Percentiles rank a stretch among this genome's conserved stretches.
Evolutionary conservation across 2,888 invertebrate species (phyloP).

Genomic region (Philopedon plagiatum): DNA sequence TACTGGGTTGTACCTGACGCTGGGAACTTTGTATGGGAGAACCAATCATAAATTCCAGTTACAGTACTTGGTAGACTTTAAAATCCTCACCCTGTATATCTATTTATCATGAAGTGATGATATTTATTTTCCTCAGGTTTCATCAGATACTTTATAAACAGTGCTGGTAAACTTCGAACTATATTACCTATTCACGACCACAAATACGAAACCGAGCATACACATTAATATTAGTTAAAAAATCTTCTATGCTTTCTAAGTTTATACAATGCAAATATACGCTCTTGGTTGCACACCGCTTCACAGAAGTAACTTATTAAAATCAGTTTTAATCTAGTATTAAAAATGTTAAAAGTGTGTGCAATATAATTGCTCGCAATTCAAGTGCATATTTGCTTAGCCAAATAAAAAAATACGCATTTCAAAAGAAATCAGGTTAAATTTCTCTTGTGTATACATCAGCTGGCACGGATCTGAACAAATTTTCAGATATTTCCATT

Average conservation of each 20-base stretch:
- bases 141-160: too few species aligned
- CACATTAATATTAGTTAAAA: constrained; percentile 18
- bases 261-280: constrained; percentile 60
- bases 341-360: not conserved
- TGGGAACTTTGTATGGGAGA: too few species aligned
- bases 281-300: constrained; percentile 52
- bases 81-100: too few species aligned
- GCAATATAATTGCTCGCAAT: not conserved
- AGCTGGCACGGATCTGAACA: too few species aligned
- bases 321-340: not conserved
- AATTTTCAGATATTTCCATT: too few species aligned
- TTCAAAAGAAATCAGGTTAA: not conserved
- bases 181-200: not conserved
- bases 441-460: too few species aligned
- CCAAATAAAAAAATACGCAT: not conserved
- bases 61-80: too few species aligned
- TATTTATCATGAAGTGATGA: too few species aligned
- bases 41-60: too few species aligned
- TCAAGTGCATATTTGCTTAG: not conserved
- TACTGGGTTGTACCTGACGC: too few species aligned
- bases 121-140: too few species aligned
- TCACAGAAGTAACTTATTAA: constrained; percentile 38
- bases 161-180: not conserved
- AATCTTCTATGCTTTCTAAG: constrained; percentile 64
- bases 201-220: not conserved